phyloP scores from a whole-genome alignment of 2,888 invertebrate genomes.

The Sphecodes monilicornis region DNA sequence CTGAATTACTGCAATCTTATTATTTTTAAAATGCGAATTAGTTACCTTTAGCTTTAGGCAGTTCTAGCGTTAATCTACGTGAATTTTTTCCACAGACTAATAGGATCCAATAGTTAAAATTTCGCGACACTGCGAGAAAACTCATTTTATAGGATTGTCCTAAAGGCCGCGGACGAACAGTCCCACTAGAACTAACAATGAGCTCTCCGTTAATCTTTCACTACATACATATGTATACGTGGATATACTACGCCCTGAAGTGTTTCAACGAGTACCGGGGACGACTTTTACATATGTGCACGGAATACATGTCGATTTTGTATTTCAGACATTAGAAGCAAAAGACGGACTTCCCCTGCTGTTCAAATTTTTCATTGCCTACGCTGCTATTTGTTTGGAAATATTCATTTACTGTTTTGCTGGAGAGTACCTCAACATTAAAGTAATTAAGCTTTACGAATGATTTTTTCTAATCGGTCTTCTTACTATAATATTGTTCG shows the following conservation, averaged over 20 bases:
- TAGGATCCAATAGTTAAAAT: not conserved
- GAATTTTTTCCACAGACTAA: not conserved
- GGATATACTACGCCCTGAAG: not conserved
- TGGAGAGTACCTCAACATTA: conserved; percentile 11
- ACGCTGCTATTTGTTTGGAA: conserved; percentile 8
- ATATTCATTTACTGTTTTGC: conserved; percentile 17
- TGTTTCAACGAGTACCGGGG: not conserved
- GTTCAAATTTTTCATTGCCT: conserved; percentile 56
- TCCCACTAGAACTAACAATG: not conserved
- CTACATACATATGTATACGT: not conserved
- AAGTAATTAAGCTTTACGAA: not conserved
- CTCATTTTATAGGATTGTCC: conserved; percentile 1
- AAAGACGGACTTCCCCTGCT: conserved; percentile 24
- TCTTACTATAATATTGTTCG: not conserved
- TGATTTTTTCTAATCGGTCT: not conserved
- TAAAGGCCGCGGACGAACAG: not conserved
- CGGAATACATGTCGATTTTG: not conserved
- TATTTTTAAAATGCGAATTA: not conserved
- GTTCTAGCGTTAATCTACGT: not conserved
- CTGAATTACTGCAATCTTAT: not conserved
- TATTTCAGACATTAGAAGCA: not conserved
- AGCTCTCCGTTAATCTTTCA: not conserved
- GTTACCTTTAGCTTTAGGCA: not conserved
- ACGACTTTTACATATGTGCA: not conserved
- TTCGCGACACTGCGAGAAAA: not conserved